Conservation (phyloP, 2,797 vertebrate genomes). For the Microtus agrestis region DNA sequence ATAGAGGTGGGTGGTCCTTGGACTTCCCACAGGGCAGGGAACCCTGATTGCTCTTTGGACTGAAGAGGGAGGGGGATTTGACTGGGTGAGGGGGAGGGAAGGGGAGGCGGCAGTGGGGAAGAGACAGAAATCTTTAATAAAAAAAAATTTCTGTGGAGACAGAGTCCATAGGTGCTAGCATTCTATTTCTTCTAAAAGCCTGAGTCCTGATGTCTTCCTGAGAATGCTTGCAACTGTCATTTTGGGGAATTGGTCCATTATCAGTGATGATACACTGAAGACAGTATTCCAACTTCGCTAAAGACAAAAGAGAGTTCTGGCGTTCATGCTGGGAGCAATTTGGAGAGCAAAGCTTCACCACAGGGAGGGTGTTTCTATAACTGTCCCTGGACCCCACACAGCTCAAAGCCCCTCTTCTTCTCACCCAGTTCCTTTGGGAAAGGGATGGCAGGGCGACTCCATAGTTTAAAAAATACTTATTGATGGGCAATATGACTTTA, state of each 20-base stretch:
- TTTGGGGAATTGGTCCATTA: background rate
- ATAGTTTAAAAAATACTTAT: constrained; percentile 25
- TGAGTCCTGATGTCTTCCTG: background rate
- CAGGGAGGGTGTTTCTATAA: background rate
- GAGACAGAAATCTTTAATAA: no score
- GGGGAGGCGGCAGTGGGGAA: no score
- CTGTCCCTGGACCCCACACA: background rate
- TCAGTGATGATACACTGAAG: background rate
- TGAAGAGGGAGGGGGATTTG: no score
- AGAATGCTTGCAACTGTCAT: background rate
- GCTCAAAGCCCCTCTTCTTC: background rate
- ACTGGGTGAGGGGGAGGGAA: no score
- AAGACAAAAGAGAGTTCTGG: background rate
- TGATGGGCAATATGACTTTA: constrained; percentile 15
- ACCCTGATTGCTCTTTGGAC: no score
- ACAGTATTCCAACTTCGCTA: background rate
- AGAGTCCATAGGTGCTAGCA: constrained; percentile 39
- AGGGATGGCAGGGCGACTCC: background rate
- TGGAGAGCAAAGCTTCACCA: constrained; percentile 51
- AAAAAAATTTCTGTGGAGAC: constrained; percentile 74
- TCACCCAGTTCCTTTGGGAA: background rate
- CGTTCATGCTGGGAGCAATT: constrained; percentile 9
- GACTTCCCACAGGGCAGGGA: no score
- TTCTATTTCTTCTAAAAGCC: background rate
- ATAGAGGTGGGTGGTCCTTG: no score